A percentile compares a stretch with the other conserved stretches of the same genome.
These are phyloP conservation scores for Choloepus hoffmanni DNA, from an alignment of 2,113 vertebrate genomes.

Conservation along the genomic window DNA sequence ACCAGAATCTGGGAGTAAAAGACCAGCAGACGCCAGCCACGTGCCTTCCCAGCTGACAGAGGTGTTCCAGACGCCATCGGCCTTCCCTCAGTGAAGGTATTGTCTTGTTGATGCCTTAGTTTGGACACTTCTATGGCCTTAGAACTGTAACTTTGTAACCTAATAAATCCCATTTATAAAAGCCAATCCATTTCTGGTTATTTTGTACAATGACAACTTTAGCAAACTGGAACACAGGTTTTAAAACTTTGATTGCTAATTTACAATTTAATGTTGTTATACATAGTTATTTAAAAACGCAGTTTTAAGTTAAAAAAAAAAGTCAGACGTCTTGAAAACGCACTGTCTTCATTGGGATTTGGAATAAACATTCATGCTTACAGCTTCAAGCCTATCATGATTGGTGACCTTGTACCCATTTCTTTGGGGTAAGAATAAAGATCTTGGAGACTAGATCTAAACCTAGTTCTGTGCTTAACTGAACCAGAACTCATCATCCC, in stretches of 20 bases:
- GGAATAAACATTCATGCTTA: neutral
- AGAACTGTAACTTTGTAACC: too few relatives aligned
- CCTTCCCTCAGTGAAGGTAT: too few relatives aligned
- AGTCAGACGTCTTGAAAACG: neutral
- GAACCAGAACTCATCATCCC: neutral
- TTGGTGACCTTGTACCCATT: neutral
- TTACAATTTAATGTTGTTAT: constrained; percentile 33
- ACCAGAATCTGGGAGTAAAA: too few relatives aligned
- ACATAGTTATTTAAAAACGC: neutral
- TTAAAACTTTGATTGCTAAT: constrained; percentile 37
- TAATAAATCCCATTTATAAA: too few relatives aligned
- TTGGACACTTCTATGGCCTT: too few relatives aligned
- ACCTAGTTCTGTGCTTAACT: neutral
- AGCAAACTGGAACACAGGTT: neutral
- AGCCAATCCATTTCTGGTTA: too few relatives aligned
- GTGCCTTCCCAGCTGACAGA: too few relatives aligned
- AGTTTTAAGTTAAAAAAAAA: neutral
- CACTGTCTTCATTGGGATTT: neutral
- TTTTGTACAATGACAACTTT: too few relatives aligned
- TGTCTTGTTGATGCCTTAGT: too few relatives aligned
- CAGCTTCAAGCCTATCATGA: neutral
- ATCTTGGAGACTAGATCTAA: neutral
- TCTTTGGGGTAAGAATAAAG: neutral
- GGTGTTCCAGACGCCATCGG: too few relatives aligned
- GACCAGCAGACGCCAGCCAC: too few relatives aligned